Conservation (phyloP, 2,888 invertebrate species). For the Agrenia bidenticulata region DNA sequence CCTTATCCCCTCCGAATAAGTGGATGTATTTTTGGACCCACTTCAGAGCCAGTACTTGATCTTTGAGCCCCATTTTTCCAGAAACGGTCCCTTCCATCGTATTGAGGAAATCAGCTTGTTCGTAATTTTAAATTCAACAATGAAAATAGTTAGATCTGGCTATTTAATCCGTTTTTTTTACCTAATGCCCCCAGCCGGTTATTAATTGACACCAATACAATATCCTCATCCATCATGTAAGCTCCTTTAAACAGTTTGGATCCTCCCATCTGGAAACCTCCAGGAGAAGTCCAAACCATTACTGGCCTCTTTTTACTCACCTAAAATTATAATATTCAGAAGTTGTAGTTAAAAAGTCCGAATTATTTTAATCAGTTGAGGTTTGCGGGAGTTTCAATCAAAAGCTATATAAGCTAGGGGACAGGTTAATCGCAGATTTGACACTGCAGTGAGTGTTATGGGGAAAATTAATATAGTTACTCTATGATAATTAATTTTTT, state of each 20-base stretch:
- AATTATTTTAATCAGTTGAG: too few relatives aligned
- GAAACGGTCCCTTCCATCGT: neutral
- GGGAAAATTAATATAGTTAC: too few relatives aligned
- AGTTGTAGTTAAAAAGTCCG: too few relatives aligned
- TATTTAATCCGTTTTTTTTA: neutral
- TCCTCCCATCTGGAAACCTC: slow-evolving; percentile 27
- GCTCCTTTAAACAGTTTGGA: slow-evolving; percentile 19
- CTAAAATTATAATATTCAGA: too few relatives aligned
- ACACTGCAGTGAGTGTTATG: too few relatives aligned
- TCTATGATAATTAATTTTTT: too few relatives aligned
- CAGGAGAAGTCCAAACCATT: slow-evolving; percentile 33
- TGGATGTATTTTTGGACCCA: neutral
- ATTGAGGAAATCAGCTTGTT: neutral
- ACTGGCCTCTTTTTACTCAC: too few relatives aligned
- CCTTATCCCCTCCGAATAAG: neutral
- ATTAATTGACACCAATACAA: slow-evolving; percentile 40
- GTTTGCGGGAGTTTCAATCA: too few relatives aligned
- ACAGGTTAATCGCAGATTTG: too few relatives aligned
- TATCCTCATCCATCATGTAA: slow-evolving; percentile 35
- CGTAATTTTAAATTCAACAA: neutral
- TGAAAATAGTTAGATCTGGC: too few relatives aligned
- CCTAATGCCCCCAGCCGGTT: slow-evolving; percentile 38
- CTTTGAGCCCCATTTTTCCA: neutral
- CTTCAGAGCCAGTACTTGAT: neutral
- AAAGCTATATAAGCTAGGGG: too few relatives aligned